phyloP scores from a whole-genome alignment of 2,797 vertebrate genomes.

The Fistularia tabacaria region DNA sequence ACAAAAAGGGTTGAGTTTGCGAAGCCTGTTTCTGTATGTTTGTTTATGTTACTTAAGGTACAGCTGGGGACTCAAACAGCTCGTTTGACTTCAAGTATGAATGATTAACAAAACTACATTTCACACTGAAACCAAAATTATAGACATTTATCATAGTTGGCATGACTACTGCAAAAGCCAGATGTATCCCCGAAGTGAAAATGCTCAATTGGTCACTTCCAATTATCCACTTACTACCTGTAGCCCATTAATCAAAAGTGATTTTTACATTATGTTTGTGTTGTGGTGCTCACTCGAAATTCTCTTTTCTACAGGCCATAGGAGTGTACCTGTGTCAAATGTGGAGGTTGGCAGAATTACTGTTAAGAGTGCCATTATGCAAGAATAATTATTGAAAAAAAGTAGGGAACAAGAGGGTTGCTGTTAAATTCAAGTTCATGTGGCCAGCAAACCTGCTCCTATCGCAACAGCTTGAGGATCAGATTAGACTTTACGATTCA shows the following conservation, averaged over 20 bases:
- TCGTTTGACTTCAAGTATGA: too few species aligned
- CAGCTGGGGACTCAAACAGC: too few species aligned
- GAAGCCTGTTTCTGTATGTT: too few species aligned
- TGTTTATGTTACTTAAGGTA: too few species aligned
- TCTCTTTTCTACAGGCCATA: too few species aligned
- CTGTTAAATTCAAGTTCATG: constrained; percentile 22
- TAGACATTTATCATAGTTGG: constrained; percentile 41
- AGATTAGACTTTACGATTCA: constrained; percentile 1
- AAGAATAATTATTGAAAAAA: constrained; percentile 23
- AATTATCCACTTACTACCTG: constrained; percentile 50
- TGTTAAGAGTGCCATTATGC: constrained; percentile 17
- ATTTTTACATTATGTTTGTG: constrained; percentile 16
- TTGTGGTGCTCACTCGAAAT: too few species aligned
- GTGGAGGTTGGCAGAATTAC: constrained; percentile 26
- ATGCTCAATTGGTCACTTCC: constrained; percentile 42
- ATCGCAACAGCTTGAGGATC: constrained; percentile 4
- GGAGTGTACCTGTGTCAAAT: constrained; percentile 11
- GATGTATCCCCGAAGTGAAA: constrained; percentile 35
- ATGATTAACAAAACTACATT: too few species aligned
- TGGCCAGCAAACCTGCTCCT: constrained; percentile 5
- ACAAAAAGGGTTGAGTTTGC: too few species aligned
- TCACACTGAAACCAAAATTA: not conserved
- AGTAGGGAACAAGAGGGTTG: constrained; percentile 16
- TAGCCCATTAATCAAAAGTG: constrained; percentile 43
- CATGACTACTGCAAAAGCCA: constrained; percentile 25